These are phyloP conservation scores for Mallotus villosus DNA, from an alignment of 2,797 vertebrate species.

Conservation along the genomic window DNA sequence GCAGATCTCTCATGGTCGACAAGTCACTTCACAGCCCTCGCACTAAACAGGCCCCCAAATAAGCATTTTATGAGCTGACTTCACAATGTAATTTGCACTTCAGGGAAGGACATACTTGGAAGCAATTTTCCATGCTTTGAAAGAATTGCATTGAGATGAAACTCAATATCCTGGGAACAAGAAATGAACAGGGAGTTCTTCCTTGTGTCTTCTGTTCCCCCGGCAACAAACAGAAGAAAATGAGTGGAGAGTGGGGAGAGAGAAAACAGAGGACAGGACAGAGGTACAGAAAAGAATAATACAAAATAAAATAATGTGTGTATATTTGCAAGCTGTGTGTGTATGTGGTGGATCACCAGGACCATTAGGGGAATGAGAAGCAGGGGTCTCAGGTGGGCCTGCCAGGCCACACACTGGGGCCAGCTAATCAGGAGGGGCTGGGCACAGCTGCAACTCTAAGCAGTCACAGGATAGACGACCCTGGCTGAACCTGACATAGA, in stretches of 20 bases:
- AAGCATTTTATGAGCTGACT: slow-evolving; percentile 24
- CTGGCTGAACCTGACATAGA: slow-evolving; percentile 16
- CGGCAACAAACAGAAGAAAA: neutral
- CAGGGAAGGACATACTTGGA: slow-evolving; percentile 10
- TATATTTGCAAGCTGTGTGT: neutral
- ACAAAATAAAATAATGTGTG: too few species aligned
- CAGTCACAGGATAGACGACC: slow-evolving; percentile 6
- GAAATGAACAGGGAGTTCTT: slow-evolving; percentile 14
- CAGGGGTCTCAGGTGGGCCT: slow-evolving; percentile 38
- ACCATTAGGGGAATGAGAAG: slow-evolving; percentile 4
- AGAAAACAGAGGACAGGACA: neutral
- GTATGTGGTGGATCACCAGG: too few species aligned
- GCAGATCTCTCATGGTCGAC: slow-evolving; percentile 22
- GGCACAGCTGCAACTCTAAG: slow-evolving; percentile 31
- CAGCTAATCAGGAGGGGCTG: slow-evolving; percentile 23
- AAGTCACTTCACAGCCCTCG: slow-evolving; percentile 16
- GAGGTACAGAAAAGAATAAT: neutral
- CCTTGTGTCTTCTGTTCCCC: slow-evolving; percentile 4
- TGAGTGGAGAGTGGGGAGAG: neutral
- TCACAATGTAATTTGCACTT: slow-evolving; percentile 44
- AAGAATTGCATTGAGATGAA: slow-evolving; percentile 19
- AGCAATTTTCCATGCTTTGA: slow-evolving; percentile 4
- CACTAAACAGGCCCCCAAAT: slow-evolving; percentile 19
- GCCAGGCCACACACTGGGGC: slow-evolving; percentile 22
- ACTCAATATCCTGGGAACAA: slow-evolving; percentile 21